Conservation (phyloP, 30 jellyfish, hydroid and myxozoan genomes). For the Cassiopea xamachana region DNA sequence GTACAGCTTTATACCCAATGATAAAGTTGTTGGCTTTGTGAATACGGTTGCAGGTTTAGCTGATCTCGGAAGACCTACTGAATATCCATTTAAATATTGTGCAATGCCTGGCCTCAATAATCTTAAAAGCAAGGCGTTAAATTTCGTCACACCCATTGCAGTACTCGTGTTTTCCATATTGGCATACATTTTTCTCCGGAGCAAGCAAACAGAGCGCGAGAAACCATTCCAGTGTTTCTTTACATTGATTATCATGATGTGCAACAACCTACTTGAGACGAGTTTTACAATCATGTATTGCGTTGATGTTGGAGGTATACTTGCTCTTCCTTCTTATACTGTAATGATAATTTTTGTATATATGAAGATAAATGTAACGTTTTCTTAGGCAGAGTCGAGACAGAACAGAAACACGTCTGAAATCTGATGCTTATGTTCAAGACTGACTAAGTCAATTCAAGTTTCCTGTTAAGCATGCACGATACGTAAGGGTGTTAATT, state of each 20-base stretch:
- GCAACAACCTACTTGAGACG: slow-evolving; percentile 69
- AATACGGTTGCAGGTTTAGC: slow-evolving; percentile 3
- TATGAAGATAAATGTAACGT: neutral
- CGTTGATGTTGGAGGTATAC: slow-evolving; percentile 71
- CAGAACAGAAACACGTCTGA: too few species aligned
- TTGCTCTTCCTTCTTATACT: neutral
- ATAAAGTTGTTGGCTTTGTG: slow-evolving; percentile 56
- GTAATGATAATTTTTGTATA: neutral
- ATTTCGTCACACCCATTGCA: slow-evolving; percentile 63
- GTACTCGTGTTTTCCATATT: slow-evolving; percentile 16
- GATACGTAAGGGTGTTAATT: too few species aligned
- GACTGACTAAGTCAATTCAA: too few species aligned
- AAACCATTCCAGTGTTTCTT: slow-evolving; percentile 67
- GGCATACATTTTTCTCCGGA: slow-evolving; percentile 12
- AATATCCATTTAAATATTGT: slow-evolving; percentile 58
- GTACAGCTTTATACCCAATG: slow-evolving; percentile 60
- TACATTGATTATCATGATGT: slow-evolving; percentile 48
- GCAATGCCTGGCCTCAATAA: slow-evolving; percentile 49
- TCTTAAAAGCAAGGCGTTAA: slow-evolving; percentile 48
- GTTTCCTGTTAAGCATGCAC: too few species aligned
- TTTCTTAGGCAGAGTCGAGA: too few species aligned
- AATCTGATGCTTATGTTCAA: too few species aligned
- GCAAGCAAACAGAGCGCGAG: neutral
- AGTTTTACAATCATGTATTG: slow-evolving; percentile 61
- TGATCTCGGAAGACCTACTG: slow-evolving; percentile 74